Evolutionary conservation across 1,140 invertebrate species (phyloP).

Genomic region (Zophobas morio): DNA sequence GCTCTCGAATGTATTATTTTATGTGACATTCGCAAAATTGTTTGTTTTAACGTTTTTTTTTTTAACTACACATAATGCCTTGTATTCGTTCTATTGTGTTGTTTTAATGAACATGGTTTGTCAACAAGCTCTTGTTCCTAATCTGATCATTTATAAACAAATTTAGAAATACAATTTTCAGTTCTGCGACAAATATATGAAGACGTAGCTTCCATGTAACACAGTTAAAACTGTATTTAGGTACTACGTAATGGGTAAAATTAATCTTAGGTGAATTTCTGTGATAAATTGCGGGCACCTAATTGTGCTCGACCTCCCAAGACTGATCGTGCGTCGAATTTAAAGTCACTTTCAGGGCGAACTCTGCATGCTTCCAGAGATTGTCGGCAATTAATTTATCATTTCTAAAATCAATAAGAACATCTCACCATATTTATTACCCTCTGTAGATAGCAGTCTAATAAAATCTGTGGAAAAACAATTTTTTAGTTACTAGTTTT

Average conservation of each 20-base stretch:
- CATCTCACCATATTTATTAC: no score
- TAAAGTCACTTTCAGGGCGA: constrained; percentile 23
- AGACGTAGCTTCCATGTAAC: constrained; percentile 9
- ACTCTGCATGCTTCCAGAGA: background rate
- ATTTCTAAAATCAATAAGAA: background rate
- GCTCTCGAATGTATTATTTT: no score
- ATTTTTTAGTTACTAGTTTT: no score
- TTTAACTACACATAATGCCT: no score
- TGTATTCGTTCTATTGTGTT: no score
- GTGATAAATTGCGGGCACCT: constrained; percentile 36
- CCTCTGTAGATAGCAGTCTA: no score
- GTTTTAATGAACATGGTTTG: no score
- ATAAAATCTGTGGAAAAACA: no score
- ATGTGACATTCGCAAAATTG: no score
- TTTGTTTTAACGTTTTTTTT: no score
- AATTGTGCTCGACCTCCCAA: constrained; percentile 40
- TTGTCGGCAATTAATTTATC: constrained; percentile 7
- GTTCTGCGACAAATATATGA: constrained; percentile 9
- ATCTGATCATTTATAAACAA: background rate
- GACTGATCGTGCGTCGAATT: constrained; percentile 37
- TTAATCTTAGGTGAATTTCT: constrained; percentile 42
- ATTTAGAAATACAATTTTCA: constrained; percentile 18
- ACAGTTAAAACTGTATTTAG: constrained; percentile 9
- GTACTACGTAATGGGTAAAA: constrained; percentile 12
- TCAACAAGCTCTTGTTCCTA: background rate